Percentiles rank a stretch among this genome's conserved stretches.
phyloP scores from a whole-genome alignment of 64 coral and sea anemone genomes.

The Stichodactyla helianthus region DNA sequence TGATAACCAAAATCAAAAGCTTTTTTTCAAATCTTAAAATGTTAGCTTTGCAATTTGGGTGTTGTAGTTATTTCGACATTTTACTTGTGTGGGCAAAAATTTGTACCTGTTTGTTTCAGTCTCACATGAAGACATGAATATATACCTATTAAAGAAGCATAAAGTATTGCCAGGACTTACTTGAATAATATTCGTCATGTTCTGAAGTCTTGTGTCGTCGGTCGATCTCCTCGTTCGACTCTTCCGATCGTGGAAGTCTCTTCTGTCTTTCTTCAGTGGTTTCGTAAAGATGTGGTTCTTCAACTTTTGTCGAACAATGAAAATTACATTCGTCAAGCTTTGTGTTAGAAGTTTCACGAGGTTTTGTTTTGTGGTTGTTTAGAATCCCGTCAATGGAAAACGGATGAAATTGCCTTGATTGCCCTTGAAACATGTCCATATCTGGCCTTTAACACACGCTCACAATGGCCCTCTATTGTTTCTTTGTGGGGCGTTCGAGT shows the following conservation, averaged over 20 bases:
- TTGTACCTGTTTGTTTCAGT: not conserved
- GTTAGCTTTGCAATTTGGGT: not conserved
- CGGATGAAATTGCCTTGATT: slow-evolving; percentile 28
- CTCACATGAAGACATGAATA: not conserved
- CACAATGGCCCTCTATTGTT: not conserved
- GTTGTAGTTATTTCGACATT: slow-evolving; percentile 6
- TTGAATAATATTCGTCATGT: not conserved
- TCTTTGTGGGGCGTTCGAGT: slow-evolving; percentile 7
- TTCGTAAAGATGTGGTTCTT: not conserved
- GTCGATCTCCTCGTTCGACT: not conserved
- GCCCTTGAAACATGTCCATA: slow-evolving; percentile 20
- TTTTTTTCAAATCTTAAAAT: slow-evolving; percentile 6
- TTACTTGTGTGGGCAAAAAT: not conserved
- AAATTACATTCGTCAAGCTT: slow-evolving; percentile 1
- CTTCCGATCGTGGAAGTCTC: not conserved
- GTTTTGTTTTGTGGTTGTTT: slow-evolving; percentile 19
- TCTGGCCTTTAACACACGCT: slow-evolving; percentile 1
- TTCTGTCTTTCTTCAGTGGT: not conserved
- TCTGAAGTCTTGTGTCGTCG: not conserved
- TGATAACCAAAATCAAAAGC: not conserved
- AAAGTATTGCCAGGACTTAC: not conserved
- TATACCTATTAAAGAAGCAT: not conserved
- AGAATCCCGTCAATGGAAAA: slow-evolving; percentile 59
- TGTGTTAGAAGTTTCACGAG: slow-evolving; percentile 15
- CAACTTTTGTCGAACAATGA: not conserved